Base-by-base conservation (phyloP, 2,888 invertebrate genomes). In the Ectropis crepuscularia region DNA sequence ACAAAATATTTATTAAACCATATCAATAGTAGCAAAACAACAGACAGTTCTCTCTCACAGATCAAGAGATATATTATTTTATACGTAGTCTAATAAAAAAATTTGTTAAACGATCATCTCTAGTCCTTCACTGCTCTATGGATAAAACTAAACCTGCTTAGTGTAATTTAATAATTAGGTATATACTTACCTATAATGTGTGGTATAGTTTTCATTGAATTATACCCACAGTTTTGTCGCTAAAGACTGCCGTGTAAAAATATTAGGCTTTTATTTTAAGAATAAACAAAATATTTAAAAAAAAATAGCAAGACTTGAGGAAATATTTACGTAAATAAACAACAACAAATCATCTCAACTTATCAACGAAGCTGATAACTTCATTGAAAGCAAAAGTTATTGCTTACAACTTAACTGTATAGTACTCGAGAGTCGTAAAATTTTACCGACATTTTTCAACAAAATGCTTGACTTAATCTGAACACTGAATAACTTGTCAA, bases 301-400 rank as follows among this genome's bases (percentile, higher is more conserved):
- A 16, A 36, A 49, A n/a, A 11, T 5, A 12, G 41, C n/a, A 50
- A 58, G 4, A 45, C 7, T 10, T n/a, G 6, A 6, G 36, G 39
- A 36, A 41, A 16, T 42, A 2, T 28, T 28, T 2, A 2, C 16
- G 16, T 28, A 28, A 28, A 28, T 28, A 16, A 47, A 28, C 36
- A 45, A 45, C 36, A 48, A 60, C 53, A 59, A 54, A 57, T 55
- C 45, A 59, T 49, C 37, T 16, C 57, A 61, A 61, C 57, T 54
- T 62, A 67, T 67, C 58, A 64, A 59, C 63, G 48, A 16, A 59
- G 41, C 54, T 69, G 64, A 67, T 68, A 69, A 66, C 64, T 63
- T 48, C 45, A 70, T 65, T 54, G 70, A 70, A 70, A 72, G 66
- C 50, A 69, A 72, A 70, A 70, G 72, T 72, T 69, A 70, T 70